Conservation (phyloP, 2,888 invertebrate genomes). For the Agrenia bidenticulata region DNA sequence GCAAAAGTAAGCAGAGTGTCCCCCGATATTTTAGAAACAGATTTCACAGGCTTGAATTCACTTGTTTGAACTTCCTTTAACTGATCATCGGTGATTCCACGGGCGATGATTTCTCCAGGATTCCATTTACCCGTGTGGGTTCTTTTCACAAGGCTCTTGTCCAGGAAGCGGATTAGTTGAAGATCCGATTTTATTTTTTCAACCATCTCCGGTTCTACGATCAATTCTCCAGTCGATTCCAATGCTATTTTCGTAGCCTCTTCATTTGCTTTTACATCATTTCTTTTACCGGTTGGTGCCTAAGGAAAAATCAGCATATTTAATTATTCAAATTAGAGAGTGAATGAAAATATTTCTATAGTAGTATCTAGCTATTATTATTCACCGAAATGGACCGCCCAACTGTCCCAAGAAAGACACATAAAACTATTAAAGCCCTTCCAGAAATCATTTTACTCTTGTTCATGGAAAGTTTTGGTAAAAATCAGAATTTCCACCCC, state of each 20-base stretch:
- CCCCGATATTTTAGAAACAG: conserved; percentile 26
- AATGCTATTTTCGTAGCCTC: conserved; percentile 39
- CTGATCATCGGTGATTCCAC: conserved; percentile 33
- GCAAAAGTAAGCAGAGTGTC: conserved; percentile 32
- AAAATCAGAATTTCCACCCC: too few relatives aligned
- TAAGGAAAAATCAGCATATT: too few relatives aligned
- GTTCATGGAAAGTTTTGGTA: too few relatives aligned
- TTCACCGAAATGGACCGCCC: neutral
- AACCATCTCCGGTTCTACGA: conserved; percentile 33
- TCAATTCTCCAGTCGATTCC: conserved; percentile 37
- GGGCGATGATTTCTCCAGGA: conserved; percentile 35
- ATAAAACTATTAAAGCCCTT: neutral
- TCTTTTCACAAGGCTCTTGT: conserved; percentile 21
- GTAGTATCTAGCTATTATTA: too few relatives aligned
- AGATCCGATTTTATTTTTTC: conserved; percentile 38
- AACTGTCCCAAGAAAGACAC: neutral
- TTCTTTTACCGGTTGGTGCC: conserved; percentile 29
- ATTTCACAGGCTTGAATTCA: conserved; percentile 41
- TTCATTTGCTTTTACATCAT: conserved; percentile 27
- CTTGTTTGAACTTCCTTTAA: conserved; percentile 34
- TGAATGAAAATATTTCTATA: too few relatives aligned
- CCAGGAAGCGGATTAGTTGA: conserved; percentile 33
- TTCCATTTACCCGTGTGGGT: conserved; percentile 37
- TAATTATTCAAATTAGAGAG: too few relatives aligned
- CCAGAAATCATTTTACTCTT: too few relatives aligned